These are phyloP conservation scores for Zaprionus ornatus DNA, from an alignment of 1,140 invertebrate genomes.

Conservation along the genomic window DNA sequence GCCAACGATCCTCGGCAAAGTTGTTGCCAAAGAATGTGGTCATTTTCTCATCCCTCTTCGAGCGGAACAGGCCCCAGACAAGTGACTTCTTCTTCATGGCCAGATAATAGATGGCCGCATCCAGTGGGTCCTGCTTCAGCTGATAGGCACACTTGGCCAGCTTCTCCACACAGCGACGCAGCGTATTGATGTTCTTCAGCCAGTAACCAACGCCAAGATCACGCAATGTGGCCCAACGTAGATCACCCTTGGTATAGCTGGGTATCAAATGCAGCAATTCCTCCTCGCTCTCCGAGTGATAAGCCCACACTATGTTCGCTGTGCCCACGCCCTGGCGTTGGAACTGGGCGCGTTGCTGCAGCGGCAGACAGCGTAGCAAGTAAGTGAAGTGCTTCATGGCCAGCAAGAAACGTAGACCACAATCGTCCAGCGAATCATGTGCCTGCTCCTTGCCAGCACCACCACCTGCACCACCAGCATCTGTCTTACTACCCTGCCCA, in stretches of 20 bases:
- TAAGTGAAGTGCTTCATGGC: slow-evolving; percentile 99
- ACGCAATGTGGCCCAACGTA: slow-evolving; percentile 95
- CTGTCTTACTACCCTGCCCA: slow-evolving; percentile 84
- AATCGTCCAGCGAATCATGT: slow-evolving; percentile 97
- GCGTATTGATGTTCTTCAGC: slow-evolving; percentile 93
- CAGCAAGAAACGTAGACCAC: slow-evolving; percentile 97
- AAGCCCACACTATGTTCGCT: slow-evolving; percentile 99
- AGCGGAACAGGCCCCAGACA: slow-evolving; percentile 97
- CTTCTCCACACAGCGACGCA: slow-evolving; percentile 95
- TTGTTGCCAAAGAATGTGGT: slow-evolving; percentile 97
- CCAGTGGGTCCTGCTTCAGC: slow-evolving; percentile 95
- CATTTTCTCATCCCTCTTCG: slow-evolving; percentile 95
- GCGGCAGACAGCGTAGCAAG: slow-evolving; percentile 94
- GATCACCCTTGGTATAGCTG: slow-evolving; percentile 91
- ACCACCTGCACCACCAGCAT: background rate
- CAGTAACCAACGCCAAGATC: slow-evolving; percentile 98
- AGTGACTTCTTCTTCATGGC: slow-evolving; percentile 99
- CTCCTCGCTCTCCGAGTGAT: slow-evolving; percentile 99
- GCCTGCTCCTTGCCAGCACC: slow-evolving; percentile 89
- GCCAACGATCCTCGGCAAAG: slow-evolving; percentile 96
- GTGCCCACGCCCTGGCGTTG: slow-evolving; percentile 95
- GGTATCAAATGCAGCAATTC: slow-evolving; percentile 96
- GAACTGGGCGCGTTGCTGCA: slow-evolving; percentile 93
- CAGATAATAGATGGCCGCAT: slow-evolving; percentile 98
- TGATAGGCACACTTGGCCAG: slow-evolving; percentile 97